Conservation (phyloP, 2,797 vertebrate genomes). For the Spheniscus humboldti region DNA sequence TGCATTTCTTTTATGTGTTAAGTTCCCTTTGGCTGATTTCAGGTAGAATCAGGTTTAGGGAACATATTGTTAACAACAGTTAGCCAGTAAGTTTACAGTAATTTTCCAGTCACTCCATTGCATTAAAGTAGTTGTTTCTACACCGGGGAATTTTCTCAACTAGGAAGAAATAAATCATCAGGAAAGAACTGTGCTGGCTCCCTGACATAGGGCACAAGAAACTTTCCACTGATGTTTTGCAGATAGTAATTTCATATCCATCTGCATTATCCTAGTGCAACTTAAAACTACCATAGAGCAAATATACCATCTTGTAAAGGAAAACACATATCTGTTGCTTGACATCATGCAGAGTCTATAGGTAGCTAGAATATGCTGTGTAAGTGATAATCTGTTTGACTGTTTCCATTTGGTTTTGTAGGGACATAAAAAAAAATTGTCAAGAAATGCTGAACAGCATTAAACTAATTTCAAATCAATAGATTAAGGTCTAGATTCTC, state of each 20-base stretch:
- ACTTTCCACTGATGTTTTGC: neutral
- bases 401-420: neutral
- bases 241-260: neutral
- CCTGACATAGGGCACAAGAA: neutral
- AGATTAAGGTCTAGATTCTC: neutral
- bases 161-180: neutral
- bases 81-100: neutral
- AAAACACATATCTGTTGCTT: neutral
- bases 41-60: neutral
- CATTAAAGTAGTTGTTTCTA: neutral
- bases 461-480: neutral
- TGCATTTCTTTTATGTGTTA: neutral
- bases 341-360: neutral
- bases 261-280: neutral
- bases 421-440: neutral
- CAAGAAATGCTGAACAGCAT: neutral
- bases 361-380: neutral
- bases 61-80: neutral
- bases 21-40: neutral
- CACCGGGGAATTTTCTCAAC: neutral
- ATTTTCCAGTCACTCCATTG: neutral
- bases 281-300: neutral
- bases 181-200: neutral
- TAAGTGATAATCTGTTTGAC: neutral
- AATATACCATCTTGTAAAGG: neutral